Conservation (phyloP, 1,140 invertebrate genomes). For the Penaeus vannamei region DNA sequence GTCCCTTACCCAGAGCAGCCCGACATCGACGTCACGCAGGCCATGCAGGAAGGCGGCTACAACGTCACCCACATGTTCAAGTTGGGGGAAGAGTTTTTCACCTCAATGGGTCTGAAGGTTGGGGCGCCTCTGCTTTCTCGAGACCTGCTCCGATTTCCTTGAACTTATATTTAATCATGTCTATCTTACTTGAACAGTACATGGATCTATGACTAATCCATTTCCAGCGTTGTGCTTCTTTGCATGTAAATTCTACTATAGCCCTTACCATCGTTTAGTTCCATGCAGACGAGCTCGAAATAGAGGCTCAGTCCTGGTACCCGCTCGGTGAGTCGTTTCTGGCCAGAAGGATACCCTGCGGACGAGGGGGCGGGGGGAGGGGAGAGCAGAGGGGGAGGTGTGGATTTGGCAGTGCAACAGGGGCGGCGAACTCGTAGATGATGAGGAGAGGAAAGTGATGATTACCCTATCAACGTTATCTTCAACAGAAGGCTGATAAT, state of each 20-base stretch:
- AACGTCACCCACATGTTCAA: conserved; percentile 84
- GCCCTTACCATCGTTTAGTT: background rate
- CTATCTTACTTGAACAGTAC: background rate
- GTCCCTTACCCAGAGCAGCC: conserved; percentile 88
- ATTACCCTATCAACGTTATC: too few species aligned
- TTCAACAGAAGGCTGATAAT: too few species aligned
- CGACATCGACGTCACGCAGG: conserved; percentile 85
- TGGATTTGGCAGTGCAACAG: too few species aligned
- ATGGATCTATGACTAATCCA: background rate
- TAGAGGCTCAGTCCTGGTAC: too few species aligned
- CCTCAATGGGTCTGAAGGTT: conserved; percentile 87
- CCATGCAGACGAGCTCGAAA: too few species aligned
- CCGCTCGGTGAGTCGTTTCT: too few species aligned
- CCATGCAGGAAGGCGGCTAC: conserved; percentile 81
- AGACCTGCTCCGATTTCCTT: background rate
- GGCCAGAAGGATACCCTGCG: too few species aligned
- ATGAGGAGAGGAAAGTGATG: too few species aligned
- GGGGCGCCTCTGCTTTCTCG: background rate
- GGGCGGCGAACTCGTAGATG: too few species aligned
- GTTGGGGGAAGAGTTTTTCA: conserved; percentile 87
- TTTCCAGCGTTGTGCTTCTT: too few species aligned
- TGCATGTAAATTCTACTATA: background rate
- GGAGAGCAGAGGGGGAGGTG: background rate
- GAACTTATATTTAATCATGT: background rate
- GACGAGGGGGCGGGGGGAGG: background rate